These are phyloP conservation scores for Callaeas wilsoni DNA, from an alignment of 2,113 vertebrate genomes.

Conservation along the genomic window DNA sequence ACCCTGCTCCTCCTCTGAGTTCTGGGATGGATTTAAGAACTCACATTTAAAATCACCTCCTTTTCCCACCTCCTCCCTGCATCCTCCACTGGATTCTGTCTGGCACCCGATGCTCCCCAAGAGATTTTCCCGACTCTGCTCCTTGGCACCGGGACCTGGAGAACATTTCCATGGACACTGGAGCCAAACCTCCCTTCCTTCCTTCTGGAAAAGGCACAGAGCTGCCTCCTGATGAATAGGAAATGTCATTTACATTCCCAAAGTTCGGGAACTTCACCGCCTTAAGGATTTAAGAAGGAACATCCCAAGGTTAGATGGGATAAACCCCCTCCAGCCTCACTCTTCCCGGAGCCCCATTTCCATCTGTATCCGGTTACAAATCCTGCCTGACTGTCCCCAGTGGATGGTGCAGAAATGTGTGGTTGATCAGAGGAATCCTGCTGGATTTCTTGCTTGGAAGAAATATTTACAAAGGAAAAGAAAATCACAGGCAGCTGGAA, in stretches of 20 bases:
- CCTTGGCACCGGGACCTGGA: fast-evolving
- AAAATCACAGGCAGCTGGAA: neutral
- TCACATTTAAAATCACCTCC: neutral
- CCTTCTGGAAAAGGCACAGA: neutral
- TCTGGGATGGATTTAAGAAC: neutral
- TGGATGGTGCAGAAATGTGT: neutral
- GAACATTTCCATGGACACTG: neutral
- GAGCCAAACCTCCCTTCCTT: neutral
- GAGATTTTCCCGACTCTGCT: neutral
- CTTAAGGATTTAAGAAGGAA: neutral
- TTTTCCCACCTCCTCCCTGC: neutral
- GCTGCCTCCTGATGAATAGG: neutral
- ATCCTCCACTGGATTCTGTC: neutral
- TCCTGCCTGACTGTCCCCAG: neutral
- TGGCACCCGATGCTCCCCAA: neutral
- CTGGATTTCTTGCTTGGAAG: neutral
- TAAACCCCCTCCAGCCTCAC: neutral
- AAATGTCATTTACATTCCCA: neutral
- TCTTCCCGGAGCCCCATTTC: neutral
- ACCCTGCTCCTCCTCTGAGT: neutral
- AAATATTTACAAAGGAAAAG: constrained; percentile 3
- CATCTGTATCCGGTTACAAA: neutral
- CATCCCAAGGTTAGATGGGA: neutral
- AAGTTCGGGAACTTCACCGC: neutral
- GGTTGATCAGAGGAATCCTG: neutral